Percentiles rank a stretch among this genome's conserved stretches.
Evolutionary conservation across 2,113 vertebrate genomes (phyloP).

Genomic region (Corydoras maculifer): DNA sequence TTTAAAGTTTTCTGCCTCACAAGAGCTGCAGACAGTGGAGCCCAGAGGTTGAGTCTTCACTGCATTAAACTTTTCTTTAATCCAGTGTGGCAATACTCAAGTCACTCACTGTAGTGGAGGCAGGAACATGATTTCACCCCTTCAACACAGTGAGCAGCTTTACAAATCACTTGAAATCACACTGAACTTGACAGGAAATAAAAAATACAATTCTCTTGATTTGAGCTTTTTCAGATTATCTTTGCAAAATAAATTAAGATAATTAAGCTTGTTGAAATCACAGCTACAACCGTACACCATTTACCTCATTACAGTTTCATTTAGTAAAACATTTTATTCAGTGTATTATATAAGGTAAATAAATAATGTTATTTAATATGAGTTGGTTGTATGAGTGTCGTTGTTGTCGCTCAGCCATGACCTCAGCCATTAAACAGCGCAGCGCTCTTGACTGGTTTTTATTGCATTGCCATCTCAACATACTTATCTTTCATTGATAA

Average conservation of each 20-base stretch:
- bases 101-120: background rate
- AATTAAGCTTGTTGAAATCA: too few relatives aligned
- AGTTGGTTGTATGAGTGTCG: too few relatives aligned
- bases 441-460: background rate
- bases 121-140: background rate
- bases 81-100: background rate
- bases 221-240: too few relatives aligned
- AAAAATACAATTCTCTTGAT: too few relatives aligned
- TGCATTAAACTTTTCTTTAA: background rate
- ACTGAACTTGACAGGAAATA: background rate
- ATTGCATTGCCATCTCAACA: slow-evolving; percentile 35
- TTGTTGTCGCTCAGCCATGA: too few relatives aligned
- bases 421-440: too few relatives aligned
- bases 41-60: background rate
- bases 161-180: background rate
- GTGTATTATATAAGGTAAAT: too few relatives aligned
- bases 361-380: too few relatives aligned
- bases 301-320: too few relatives aligned
- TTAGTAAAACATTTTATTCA: too few relatives aligned
- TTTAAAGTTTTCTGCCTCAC: slow-evolving; percentile 4
- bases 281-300: too few relatives aligned
- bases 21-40: background rate
- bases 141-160: slow-evolving; percentile 1
- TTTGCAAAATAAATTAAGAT: too few relatives aligned
- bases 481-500: slow-evolving; percentile 49